phyloP scores from a whole-genome alignment of 1,140 invertebrate genomes.

The Magallana angulata region DNA sequence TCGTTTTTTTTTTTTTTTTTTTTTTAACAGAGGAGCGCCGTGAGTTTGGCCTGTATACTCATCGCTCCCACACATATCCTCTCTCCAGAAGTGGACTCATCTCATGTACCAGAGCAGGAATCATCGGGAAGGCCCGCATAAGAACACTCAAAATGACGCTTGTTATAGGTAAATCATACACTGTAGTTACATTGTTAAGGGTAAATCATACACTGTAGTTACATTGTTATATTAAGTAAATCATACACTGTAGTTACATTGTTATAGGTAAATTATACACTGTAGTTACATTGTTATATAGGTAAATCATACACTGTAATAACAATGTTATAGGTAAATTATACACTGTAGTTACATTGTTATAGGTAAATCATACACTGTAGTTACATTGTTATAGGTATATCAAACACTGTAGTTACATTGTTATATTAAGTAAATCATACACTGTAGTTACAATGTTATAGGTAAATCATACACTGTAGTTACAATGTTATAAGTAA shows the following conservation, averaged over 20 bases:
- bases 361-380: too few relatives aligned
- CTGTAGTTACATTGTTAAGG: slow-evolving; percentile 82
- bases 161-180: slow-evolving; percentile 83
- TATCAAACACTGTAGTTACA: too few relatives aligned
- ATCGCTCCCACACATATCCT: slow-evolving; percentile 53
- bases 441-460: slow-evolving; percentile 76
- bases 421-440: too few relatives aligned
- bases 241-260: too few relatives aligned
- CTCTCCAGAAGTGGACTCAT: slow-evolving; percentile 30
- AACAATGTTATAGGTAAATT: slow-evolving; percentile 83
- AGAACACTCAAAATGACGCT: slow-evolving; percentile 96
- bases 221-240: too few relatives aligned
- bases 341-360: too few relatives aligned
- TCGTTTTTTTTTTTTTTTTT: not conserved
- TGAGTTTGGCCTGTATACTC: slow-evolving; percentile 52
- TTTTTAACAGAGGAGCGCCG: slow-evolving; percentile 50
- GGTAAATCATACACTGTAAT: too few relatives aligned
- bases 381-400: too few relatives aligned
- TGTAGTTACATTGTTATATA: too few relatives aligned
- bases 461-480: slow-evolving; percentile 81
- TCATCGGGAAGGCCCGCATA: slow-evolving; percentile 84
- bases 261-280: too few relatives aligned
- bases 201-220: slow-evolving; percentile 52
- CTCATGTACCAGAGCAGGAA: slow-evolving; percentile 83
- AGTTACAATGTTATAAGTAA: too few relatives aligned